Conservation (phyloP, 2,113 vertebrate species). For the Cromileptes altivelis region DNA sequence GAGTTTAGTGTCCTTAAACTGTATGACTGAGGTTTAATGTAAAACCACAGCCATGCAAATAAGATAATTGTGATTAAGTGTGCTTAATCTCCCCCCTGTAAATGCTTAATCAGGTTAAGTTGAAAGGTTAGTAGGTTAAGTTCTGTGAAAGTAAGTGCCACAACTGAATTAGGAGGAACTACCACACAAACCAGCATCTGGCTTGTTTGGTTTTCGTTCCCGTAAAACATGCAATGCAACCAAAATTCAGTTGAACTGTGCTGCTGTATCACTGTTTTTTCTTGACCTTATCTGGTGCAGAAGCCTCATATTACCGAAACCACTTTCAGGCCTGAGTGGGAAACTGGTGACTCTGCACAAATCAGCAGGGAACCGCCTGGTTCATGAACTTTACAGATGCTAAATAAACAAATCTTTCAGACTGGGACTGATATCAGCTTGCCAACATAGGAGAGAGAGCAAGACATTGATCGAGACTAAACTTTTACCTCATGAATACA, state of each 20-base stretch:
- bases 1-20: background rate
- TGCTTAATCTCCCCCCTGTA: background rate
- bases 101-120: background rate
- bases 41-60: background rate
- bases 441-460: background rate
- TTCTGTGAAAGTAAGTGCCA: background rate
- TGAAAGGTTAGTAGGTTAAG: background rate
- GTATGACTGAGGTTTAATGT: background rate
- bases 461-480: too few species aligned
- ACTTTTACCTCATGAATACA: background rate
- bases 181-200: background rate
- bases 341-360: background rate
- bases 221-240: background rate
- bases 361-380: background rate
- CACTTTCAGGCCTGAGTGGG: background rate
- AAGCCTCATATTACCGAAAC: conserved; percentile 24
- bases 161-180: background rate
- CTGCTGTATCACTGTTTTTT: conserved; percentile 1
- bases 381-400: conserved; percentile 12
- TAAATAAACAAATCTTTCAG: conserved; percentile 18
- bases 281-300: background rate
- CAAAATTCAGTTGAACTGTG: background rate
- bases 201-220: background rate
- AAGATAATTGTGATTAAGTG: background rate
- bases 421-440: background rate